Evolutionary conservation across 2,797 vertebrate species (phyloP).

Genomic region (Artibeus jamaicensis): DNA sequence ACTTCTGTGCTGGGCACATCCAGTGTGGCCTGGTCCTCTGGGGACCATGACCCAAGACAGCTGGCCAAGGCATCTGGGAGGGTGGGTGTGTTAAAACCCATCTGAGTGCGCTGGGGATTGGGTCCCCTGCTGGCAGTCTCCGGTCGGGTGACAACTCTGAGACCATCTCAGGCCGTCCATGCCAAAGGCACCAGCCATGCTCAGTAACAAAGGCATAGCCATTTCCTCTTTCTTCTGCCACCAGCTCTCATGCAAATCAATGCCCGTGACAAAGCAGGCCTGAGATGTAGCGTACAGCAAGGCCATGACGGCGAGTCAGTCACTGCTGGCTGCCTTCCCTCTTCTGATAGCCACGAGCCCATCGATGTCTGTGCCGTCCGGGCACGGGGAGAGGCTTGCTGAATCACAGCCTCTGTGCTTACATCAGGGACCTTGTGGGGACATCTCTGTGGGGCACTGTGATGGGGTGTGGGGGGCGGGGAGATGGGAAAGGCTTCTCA

Average conservation of each 20-base stretch:
- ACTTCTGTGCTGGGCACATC: not conserved
- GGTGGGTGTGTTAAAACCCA: not conserved
- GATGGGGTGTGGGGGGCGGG: not conserved
- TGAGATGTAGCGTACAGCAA: accelerated
- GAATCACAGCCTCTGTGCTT: not conserved
- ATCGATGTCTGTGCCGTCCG: accelerated
- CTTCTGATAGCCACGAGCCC: accelerated
- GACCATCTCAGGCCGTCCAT: not conserved
- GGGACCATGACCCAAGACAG: not conserved
- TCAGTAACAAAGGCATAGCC: too few species aligned
- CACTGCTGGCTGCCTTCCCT: accelerated
- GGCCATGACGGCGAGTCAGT: accelerated
- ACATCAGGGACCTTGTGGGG: accelerated
- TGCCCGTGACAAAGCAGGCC: accelerated
- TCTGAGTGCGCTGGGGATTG: not conserved
- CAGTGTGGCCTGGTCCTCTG: accelerated
- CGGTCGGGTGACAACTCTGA: not conserved
- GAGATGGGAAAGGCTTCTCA: not conserved
- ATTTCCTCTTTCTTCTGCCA: not conserved
- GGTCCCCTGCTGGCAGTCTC: not conserved
- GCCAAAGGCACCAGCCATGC: not conserved
- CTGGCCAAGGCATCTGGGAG: not conserved
- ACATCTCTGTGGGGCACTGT: not conserved
- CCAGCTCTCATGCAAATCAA: not conserved
- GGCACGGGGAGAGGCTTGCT: accelerated